Percentiles rank a stretch among this genome's conserved stretches.
phyloP scores from a whole-genome alignment of 2,797 vertebrate genomes.

The Falco biarmicus region DNA sequence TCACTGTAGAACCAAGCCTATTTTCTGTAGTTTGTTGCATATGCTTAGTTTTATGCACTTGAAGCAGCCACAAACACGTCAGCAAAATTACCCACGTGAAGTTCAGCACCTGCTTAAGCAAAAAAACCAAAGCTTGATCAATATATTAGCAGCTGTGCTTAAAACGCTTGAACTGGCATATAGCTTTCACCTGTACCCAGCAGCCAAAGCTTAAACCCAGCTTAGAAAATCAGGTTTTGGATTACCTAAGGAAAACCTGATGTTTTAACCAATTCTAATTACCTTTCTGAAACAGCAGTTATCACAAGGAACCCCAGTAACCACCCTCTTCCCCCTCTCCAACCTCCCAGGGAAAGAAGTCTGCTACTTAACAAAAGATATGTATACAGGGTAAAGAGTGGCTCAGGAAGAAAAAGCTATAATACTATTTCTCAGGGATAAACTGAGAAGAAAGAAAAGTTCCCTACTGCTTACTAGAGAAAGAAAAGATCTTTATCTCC shows the following conservation, averaged over 20 bases:
- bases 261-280: neutral
- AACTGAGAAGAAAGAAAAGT: neutral
- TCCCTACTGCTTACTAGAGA: neutral
- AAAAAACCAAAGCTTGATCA: neutral
- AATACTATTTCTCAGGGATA: neutral
- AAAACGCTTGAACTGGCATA: neutral
- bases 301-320: neutral
- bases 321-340: accelerated
- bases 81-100: neutral
- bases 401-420: neutral
- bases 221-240: neutral
- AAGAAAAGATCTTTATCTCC: neutral
- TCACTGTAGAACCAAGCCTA: neutral
- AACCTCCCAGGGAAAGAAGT: accelerated
- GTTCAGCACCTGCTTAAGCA: neutral
- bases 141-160: neutral
- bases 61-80: neutral
- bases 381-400: accelerated
- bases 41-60: neutral
- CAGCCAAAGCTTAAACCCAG: neutral
- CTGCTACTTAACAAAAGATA: neutral
- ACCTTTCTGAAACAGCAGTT: neutral
- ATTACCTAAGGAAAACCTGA: neutral
- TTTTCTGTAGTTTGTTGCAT: neutral
- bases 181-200: neutral